A percentile compares a stretch with the other conserved stretches of the same genome.
phyloP scores from a whole-genome alignment of 2,888 invertebrate genomes.

The Spatulosminthurus flaviceps region DNA sequence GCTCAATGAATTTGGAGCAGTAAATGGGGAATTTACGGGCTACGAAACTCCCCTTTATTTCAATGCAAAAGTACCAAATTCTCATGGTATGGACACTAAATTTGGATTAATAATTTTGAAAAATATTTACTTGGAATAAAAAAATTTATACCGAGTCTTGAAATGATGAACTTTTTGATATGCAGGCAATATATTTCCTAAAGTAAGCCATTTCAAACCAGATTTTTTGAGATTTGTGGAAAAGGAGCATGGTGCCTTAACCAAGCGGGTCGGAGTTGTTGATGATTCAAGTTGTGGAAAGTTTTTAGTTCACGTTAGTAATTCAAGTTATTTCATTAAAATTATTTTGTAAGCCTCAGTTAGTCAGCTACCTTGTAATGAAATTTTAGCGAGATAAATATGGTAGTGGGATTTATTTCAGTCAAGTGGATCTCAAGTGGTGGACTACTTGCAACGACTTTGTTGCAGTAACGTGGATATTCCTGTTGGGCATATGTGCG shows the following conservation, averaged over 20 bases:
- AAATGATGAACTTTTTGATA: too few species aligned
- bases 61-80: neutral
- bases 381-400: neutral
- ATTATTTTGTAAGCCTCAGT: too few species aligned
- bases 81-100: too few species aligned
- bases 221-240: conserved; percentile 75
- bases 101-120: too few species aligned
- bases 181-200: neutral
- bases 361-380: too few species aligned
- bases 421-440: conserved; percentile 24
- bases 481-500: conserved; percentile 1
- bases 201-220: conserved; percentile 73
- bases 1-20: conserved; percentile 17
- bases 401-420: neutral
- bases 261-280: conserved; percentile 79
- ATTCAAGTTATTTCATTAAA: too few species aligned
- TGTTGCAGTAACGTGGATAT: conserved; percentile 36
- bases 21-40: conserved; percentile 25
- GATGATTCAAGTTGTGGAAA: conserved; percentile 83
- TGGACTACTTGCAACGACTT: conserved; percentile 11
- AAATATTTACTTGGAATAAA: too few species aligned
- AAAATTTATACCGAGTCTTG: too few species aligned
- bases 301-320: conserved; percentile 75
- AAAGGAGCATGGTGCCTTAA: conserved; percentile 77
- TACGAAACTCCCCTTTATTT: conserved; percentile 25